These are phyloP conservation scores for Parauchenoglanis punctatus DNA, from an alignment of 2,797 vertebrate genomes.

Conservation along the genomic window DNA sequence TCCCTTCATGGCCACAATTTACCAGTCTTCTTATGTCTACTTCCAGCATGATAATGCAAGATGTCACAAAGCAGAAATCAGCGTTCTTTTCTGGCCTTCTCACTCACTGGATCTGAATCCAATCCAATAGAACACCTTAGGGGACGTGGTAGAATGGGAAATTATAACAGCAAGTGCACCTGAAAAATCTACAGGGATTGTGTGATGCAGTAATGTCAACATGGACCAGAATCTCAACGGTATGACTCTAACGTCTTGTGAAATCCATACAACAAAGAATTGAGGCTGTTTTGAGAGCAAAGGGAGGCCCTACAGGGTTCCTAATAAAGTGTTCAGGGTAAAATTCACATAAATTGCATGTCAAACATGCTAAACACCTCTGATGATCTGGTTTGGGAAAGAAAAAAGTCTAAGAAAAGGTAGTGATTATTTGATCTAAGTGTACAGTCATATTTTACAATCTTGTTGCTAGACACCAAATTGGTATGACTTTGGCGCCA, in stretches of 20 bases:
- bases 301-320: no score
- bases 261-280: background rate
- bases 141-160: background rate
- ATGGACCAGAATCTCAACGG: background rate
- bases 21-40: background rate
- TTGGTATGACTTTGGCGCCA: slow-evolving; percentile 7
- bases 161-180: background rate
- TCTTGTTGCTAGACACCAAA: background rate
- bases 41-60: background rate
- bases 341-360: background rate
- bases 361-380: background rate
- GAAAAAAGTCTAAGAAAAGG: background rate
- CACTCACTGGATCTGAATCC: background rate
- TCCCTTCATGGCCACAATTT: no score
- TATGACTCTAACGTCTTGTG: background rate
- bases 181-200: background rate
- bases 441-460: background rate
- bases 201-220: background rate
- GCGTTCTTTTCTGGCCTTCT: background rate
- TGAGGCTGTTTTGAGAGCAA: background rate
- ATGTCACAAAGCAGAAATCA: background rate
- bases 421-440: background rate
- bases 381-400: background rate
- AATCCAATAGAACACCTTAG: background rate
- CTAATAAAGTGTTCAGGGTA: background rate